These are phyloP conservation scores for Argya squamiceps DNA, from an alignment of 2,797 vertebrate genomes.

Conservation along the genomic window DNA sequence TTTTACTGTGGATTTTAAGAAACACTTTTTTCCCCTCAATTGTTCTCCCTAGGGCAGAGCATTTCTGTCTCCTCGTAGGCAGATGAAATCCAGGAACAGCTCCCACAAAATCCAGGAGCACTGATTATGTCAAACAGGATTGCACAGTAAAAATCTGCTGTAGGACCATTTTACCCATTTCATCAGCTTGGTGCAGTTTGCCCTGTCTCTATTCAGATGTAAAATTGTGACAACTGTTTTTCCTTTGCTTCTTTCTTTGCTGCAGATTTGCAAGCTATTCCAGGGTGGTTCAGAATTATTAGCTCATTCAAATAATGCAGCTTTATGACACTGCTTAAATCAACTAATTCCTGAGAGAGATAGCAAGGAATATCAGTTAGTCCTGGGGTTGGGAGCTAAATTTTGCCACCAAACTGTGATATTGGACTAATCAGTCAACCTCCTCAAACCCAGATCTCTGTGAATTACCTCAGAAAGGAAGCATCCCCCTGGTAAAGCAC, in stretches of 20 bases:
- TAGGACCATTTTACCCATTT: neutral
- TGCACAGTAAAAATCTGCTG: neutral
- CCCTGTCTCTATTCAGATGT: neutral
- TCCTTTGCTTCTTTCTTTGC: neutral
- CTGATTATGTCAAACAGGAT: neutral
- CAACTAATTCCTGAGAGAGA: neutral
- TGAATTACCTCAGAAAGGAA: neutral
- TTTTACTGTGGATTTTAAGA: conserved; percentile 34
- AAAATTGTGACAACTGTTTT: neutral
- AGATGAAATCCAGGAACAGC: conserved; percentile 11
- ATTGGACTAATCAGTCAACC: neutral
- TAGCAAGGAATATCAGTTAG: neutral
- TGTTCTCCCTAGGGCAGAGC: conserved; percentile 1
- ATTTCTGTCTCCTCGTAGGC: neutral
- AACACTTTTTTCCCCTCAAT: neutral
- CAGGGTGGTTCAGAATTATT: neutral
- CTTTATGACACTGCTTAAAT: neutral
- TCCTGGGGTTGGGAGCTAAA: neutral
- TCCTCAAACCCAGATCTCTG: neutral
- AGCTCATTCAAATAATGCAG: neutral
- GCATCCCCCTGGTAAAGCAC: neutral
- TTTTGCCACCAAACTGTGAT: neutral
- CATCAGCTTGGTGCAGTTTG: neutral
- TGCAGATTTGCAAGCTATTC: neutral
- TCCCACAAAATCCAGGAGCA: conserved; percentile 29